phyloP scores from a whole-genome alignment of 1,140 invertebrate genomes.

The Heliothis virescens region DNA sequence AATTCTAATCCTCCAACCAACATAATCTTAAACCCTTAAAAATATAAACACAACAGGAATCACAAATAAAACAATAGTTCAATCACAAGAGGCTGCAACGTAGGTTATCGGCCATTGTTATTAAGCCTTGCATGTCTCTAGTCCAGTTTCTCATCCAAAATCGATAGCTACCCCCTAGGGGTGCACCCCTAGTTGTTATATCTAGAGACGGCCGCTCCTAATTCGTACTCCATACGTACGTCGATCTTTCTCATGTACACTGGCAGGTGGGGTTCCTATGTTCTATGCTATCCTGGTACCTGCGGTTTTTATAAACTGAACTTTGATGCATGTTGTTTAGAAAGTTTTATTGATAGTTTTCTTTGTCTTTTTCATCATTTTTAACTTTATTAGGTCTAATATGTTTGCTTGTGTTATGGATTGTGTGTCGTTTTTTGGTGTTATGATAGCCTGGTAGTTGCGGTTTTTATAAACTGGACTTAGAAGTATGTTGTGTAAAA shows the following conservation, averaged over 20 bases:
- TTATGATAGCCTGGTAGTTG: slow-evolving; percentile 13
- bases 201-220: slow-evolving; percentile 71
- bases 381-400: neutral
- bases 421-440: no score
- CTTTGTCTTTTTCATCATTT: neutral
- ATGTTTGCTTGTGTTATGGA: no score
- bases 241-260: slow-evolving; percentile 78
- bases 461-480: no score
- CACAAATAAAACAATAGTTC: slow-evolving; percentile 43
- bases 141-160: slow-evolving; percentile 83
- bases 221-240: slow-evolving; percentile 79
- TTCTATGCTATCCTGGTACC: slow-evolving; percentile 16
- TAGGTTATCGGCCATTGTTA: slow-evolving; percentile 62
- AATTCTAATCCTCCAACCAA: no score
- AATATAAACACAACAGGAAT: slow-evolving; percentile 30
- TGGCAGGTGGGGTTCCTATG: slow-evolving; percentile 58
- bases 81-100: slow-evolving; percentile 38
- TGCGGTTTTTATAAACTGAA: neutral
- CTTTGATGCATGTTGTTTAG: neutral
- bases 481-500: no score
- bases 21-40: no score
- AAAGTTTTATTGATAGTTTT: neutral
- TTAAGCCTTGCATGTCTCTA: slow-evolving; percentile 83
- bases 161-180: slow-evolving; percentile 74
- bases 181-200: slow-evolving; percentile 75